Percentiles rank a stretch among this genome's conserved stretches.
These are phyloP conservation scores for Gisinianus flammeolus DNA, from an alignment of 2,888 invertebrate species.

Conservation along the genomic window DNA sequence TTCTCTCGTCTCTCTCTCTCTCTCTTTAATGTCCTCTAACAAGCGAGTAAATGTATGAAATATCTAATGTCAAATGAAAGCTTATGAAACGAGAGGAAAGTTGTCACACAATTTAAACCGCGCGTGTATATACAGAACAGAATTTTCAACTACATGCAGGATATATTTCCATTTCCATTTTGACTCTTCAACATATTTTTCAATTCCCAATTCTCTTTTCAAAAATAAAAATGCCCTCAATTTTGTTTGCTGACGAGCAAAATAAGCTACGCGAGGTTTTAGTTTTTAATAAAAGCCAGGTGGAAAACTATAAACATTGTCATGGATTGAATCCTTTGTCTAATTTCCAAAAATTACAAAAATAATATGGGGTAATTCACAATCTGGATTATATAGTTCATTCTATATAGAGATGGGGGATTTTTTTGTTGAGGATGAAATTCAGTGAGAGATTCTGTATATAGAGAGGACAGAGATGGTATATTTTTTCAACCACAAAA, in stretches of 20 bases:
- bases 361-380: background rate
- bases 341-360: background rate
- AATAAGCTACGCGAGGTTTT: background rate
- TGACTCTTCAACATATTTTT: background rate
- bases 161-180: background rate
- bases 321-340: background rate
- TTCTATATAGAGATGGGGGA: background rate
- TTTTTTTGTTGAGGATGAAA: background rate
- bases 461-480: constrained; percentile 1
- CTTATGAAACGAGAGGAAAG: background rate
- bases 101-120: background rate
- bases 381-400: no score
- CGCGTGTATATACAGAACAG: background rate
- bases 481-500: background rate
- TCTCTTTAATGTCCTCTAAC: background rate
- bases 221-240: background rate
- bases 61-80: constrained; percentile 5
- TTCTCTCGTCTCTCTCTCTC: background rate
- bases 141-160: background rate
- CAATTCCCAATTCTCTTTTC: background rate
- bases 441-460: constrained; percentile 1
- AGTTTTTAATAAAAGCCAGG: background rate
- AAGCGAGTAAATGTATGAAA: background rate
- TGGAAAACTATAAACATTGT: background rate
- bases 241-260: background rate